Conservation (phyloP, 2,888 invertebrate species). For the Patella caerulea region DNA sequence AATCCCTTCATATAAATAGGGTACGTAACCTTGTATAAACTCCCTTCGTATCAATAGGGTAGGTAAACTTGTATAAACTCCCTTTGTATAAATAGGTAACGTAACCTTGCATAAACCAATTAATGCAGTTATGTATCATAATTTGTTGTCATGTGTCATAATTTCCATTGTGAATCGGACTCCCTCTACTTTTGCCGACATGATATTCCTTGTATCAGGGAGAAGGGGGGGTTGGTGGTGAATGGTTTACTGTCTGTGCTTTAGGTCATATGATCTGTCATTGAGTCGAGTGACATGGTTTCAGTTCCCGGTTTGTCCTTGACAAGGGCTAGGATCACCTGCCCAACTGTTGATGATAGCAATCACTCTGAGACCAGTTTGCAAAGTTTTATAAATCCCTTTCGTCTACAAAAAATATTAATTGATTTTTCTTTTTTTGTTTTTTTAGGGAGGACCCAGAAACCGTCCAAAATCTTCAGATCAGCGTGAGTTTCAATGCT, state of each 20-base stretch:
- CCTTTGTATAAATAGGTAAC: slow-evolving; percentile 4
- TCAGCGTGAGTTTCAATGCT: slow-evolving; percentile 8
- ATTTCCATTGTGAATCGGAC: too few relatives aligned
- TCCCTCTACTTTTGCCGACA: too few relatives aligned
- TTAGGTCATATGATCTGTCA: too few relatives aligned
- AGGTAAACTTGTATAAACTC: not conserved
- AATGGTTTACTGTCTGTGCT: too few relatives aligned
- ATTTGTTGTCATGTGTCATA: too few relatives aligned
- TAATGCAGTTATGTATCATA: too few relatives aligned
- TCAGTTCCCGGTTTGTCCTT: too few relatives aligned
- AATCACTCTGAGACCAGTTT: slow-evolving; percentile 12
- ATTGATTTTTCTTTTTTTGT: not conserved
- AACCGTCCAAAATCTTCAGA: slow-evolving; percentile 19
- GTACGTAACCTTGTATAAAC: not conserved
- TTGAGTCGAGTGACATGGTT: too few relatives aligned
- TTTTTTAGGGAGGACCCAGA: slow-evolving; percentile 36
- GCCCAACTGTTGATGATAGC: not conserved
- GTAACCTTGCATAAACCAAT: not conserved
- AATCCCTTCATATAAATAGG: not conserved
- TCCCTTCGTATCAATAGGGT: not conserved
- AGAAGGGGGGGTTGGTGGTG: too few relatives aligned
- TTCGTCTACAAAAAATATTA: not conserved
- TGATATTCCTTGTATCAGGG: too few relatives aligned
- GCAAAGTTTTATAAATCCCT: slow-evolving; percentile 16
- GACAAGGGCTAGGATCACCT: too few relatives aligned